A percentile compares a stretch with the other conserved stretches of the same genome.
Conservation (phyloP, 1,140 invertebrate species). For the Cardiocondyla obscurior region DNA sequence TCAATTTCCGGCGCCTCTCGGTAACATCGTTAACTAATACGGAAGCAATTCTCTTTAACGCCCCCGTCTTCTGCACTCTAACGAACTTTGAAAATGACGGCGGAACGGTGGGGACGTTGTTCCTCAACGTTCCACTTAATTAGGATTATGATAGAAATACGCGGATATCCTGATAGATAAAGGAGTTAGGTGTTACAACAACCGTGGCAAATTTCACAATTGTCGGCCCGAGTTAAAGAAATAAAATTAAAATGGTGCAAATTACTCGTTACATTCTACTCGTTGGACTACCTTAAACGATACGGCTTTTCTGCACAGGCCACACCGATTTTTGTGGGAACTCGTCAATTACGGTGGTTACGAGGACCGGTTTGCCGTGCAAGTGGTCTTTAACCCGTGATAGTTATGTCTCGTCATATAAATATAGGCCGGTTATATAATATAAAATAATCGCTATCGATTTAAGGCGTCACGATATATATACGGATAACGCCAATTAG, state of each 20-base stretch:
- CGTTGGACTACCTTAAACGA: not conserved
- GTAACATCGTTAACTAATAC: constrained; percentile 50
- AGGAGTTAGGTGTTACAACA: not conserved
- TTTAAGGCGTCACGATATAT: not conserved
- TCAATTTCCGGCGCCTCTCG: constrained; percentile 44
- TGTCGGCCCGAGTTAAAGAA: no score
- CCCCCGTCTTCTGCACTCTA: constrained; percentile 8
- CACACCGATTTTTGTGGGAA: not conserved
- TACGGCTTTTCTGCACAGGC: not conserved
- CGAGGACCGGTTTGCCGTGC: not conserved
- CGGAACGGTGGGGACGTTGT: not conserved
- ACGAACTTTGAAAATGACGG: constrained; percentile 28
- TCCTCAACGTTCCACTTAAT: not conserved
- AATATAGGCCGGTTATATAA: constrained; percentile 32
- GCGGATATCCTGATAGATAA: not conserved
- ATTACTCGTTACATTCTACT: not conserved
- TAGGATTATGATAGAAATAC: not conserved
- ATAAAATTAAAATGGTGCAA: not conserved
- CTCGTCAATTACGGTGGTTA: not conserved
- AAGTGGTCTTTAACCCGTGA: constrained; percentile 23
- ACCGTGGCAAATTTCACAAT: not conserved
- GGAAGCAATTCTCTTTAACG: constrained; percentile 49
- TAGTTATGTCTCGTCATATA: not conserved
- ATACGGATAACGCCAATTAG: not conserved
- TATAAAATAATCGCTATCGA: constrained; percentile 21